Evolutionary conservation across 2,888 invertebrate genomes (phyloP).

Genomic region (Julus scandinavius): DNA sequence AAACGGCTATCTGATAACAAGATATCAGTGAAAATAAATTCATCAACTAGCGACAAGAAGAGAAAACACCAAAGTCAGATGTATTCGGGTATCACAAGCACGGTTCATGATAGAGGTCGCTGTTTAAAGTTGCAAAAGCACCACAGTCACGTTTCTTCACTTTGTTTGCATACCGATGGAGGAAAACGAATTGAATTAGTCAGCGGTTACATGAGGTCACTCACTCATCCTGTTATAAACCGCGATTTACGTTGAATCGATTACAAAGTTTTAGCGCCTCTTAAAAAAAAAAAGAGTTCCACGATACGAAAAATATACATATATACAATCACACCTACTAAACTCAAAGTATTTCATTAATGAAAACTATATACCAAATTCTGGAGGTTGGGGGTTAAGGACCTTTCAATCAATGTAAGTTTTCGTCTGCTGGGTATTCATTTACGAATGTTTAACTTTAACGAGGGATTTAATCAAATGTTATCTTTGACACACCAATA

Average conservation of each 20-base stretch:
- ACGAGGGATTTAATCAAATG: too few species aligned
- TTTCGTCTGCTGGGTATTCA: too few species aligned
- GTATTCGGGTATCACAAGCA: slow-evolving; percentile 43
- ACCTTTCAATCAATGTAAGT: too few species aligned
- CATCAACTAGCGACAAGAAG: slow-evolving; percentile 30
- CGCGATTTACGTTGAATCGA: not conserved
- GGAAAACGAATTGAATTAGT: slow-evolving; percentile 45
- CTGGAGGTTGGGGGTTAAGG: too few species aligned
- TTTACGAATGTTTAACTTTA: too few species aligned
- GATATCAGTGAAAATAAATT: slow-evolving; percentile 34
- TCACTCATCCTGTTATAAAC: slow-evolving; percentile 38
- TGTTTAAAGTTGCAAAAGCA: slow-evolving; percentile 50
- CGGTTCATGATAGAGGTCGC: slow-evolving; percentile 50
- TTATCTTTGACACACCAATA: too few species aligned
- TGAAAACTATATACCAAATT: too few species aligned
- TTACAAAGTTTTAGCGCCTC: not conserved
- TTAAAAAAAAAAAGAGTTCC: not conserved
- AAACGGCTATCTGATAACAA: slow-evolving; percentile 37
- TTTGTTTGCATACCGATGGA: slow-evolving; percentile 50
- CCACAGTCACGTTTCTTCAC: slow-evolving; percentile 50
- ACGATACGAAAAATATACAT: not conserved
- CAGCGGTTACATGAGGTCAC: slow-evolving; percentile 45
- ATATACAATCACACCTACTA: not conserved
- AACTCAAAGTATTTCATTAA: not conserved
- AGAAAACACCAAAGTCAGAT: slow-evolving; percentile 36